Base-by-base conservation (phyloP, 2,888 invertebrate species). In the Uloborus plumipes region DNA sequence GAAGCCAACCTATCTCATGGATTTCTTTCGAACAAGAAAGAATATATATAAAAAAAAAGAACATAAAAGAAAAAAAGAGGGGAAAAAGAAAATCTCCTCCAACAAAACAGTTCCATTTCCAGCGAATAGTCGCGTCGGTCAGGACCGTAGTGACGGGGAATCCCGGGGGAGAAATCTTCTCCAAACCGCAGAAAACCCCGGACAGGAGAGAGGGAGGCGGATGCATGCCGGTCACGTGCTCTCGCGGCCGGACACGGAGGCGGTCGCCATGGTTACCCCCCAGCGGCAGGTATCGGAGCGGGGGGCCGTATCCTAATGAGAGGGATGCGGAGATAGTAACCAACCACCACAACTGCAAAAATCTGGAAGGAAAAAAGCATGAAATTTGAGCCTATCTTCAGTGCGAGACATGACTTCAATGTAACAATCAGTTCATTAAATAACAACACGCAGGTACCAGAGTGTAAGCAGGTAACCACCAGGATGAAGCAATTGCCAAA, bases 161-260 rank as follows among this genome's bases (percentile, higher is more conserved):
- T 74, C 80, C 70, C 80, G 13, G 58, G 55, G 80, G 80, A 81
- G 58, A 74, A 70, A 74, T 81, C 79, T 81, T 50, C 58, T 39
- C 65, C 69, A 80, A 73, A 81, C 80, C 80, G 64, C 80, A 81
- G 78, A 39, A 39, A 39, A 65, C 77, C 64, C 39, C 61, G 73
- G 69, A 62, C 67, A 69, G 58, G 80, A 58, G 61, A 22, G 67
- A 51, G 64, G 59, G 59, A 64, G 74, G 75, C 64, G 81, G 58
- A 64, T 74, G 74, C 71, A 82, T 82, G 75, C 81, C 71, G 59
- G 71, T 82, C 81, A 82, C 81, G 81, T 82, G 81, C 66, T 69
- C 16, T 39, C 59, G 80, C 67, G 71, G 65, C 75, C 71, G 81
- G 81, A 82, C 81, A 82, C 71, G 72, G 81, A 75, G 75, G 75